phyloP scores from a whole-genome alignment of 2,113 vertebrate genomes.

The Saccopteryx leptura region DNA sequence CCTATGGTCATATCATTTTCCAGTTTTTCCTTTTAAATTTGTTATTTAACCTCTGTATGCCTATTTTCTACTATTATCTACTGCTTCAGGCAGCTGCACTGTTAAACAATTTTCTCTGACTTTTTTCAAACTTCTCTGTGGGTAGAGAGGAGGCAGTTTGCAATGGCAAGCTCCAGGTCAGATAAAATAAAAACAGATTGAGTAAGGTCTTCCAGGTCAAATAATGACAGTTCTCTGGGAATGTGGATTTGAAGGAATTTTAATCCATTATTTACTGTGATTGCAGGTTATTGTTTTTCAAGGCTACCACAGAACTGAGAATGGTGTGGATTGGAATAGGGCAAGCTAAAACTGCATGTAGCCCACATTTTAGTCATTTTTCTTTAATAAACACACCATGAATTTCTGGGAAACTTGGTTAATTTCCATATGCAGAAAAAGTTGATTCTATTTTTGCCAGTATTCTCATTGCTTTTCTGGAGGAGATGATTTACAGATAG shows the following conservation, averaged over 20 bases:
- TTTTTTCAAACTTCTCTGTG: neutral
- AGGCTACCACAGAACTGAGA: neutral
- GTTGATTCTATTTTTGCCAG: neutral
- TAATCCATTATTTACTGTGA: neutral
- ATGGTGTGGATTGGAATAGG: no score
- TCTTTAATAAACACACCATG: neutral
- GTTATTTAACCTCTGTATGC: neutral
- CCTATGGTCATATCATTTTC: neutral
- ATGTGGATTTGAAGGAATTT: neutral
- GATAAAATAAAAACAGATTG: neutral
- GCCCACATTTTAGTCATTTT: neutral
- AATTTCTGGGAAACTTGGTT: neutral
- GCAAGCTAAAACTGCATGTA: neutral
- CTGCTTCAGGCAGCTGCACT: neutral
- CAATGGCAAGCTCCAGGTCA: neutral
- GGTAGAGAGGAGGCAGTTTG: neutral
- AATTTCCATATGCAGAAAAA: neutral
- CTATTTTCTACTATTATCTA: neutral
- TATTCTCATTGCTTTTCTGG: neutral
- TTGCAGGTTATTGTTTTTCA: neutral
- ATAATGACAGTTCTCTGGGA: neutral
- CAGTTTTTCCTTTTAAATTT: neutral
- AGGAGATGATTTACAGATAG: neutral
- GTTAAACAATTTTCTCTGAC: neutral
- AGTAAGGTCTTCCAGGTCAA: neutral